Evolutionary conservation across 2,113 vertebrate species (phyloP).

Genomic region (Turnix velox): DNA sequence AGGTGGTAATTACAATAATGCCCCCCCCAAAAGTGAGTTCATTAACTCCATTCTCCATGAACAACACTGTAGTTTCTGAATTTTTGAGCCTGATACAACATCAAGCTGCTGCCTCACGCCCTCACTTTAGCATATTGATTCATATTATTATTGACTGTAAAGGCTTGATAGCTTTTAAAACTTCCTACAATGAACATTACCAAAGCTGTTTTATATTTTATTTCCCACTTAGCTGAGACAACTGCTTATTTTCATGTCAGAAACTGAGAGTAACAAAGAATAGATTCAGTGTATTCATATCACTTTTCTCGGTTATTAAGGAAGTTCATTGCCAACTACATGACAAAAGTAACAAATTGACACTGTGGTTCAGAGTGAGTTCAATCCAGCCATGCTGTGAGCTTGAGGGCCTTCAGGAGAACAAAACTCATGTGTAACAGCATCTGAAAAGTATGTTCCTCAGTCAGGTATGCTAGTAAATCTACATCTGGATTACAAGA

Average conservation of each 20-base stretch:
- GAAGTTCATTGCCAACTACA: not conserved
- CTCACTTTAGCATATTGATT: not conserved
- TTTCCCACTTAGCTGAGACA: not conserved
- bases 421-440: not conserved
- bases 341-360: not conserved
- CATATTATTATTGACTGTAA: not conserved
- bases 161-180: not conserved
- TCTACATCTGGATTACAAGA: not conserved
- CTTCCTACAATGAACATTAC: not conserved
- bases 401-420: not conserved
- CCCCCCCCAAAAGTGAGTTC: not conserved
- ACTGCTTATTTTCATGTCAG: not conserved
- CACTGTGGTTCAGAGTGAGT: not conserved
- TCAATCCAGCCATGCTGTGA: accelerated
- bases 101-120: not conserved
- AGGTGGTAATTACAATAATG: not conserved
- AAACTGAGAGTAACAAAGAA: not conserved
- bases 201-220: not conserved
- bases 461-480: not conserved
- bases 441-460: not conserved
- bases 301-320: not conserved
- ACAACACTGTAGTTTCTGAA: not conserved
- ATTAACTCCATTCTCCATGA: not conserved
- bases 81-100: not conserved
- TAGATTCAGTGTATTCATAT: not conserved